A percentile compares a stretch with the other conserved stretches of the same genome.
Conservation (phyloP, 2,113 vertebrate genomes). For the Salvelinus alpinus region DNA sequence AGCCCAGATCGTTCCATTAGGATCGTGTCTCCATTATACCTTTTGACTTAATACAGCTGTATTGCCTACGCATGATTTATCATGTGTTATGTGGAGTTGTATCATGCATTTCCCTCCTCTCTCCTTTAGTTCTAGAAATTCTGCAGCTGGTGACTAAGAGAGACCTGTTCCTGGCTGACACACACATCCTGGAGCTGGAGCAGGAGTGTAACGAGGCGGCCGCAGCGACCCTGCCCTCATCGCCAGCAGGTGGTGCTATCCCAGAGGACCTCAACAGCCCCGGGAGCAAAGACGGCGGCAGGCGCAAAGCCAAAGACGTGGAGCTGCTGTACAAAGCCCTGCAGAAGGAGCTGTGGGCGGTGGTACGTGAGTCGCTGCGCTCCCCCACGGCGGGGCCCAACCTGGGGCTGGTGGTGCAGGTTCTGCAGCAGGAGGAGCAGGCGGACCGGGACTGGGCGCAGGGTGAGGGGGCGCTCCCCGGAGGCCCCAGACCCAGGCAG, state of each 20-base stretch:
- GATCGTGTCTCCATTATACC: background rate
- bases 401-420: slow-evolving; percentile 81
- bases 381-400: slow-evolving; percentile 71
- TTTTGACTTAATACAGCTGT: background rate
- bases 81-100: background rate
- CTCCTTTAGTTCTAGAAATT: slow-evolving; percentile 83
- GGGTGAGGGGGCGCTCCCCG: background rate
- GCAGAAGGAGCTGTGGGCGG: slow-evolving; percentile 85
- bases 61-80: background rate
- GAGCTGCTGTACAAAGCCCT: slow-evolving; percentile 87
- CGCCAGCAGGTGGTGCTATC: slow-evolving; percentile 20
- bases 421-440: slow-evolving; percentile 86
- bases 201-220: slow-evolving; percentile 74
- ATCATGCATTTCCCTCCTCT: background rate
- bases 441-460: slow-evolving; percentile 63
- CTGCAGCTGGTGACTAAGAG: slow-evolving; percentile 85
- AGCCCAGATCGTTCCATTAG: too few relatives aligned
- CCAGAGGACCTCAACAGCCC: slow-evolving; percentile 44
- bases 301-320: slow-evolving; percentile 85
- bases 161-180: slow-evolving; percentile 83
- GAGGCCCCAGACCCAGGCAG: slow-evolving; percentile 65
- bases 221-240: slow-evolving; percentile 11
- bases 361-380: slow-evolving; percentile 81
- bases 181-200: slow-evolving; percentile 89
- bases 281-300: slow-evolving; percentile 60